Percentiles rank a stretch among this genome's conserved stretches.
Evolutionary conservation across 2,797 vertebrate species (phyloP).

Genomic region (Bradypodion ventrale): DNA sequence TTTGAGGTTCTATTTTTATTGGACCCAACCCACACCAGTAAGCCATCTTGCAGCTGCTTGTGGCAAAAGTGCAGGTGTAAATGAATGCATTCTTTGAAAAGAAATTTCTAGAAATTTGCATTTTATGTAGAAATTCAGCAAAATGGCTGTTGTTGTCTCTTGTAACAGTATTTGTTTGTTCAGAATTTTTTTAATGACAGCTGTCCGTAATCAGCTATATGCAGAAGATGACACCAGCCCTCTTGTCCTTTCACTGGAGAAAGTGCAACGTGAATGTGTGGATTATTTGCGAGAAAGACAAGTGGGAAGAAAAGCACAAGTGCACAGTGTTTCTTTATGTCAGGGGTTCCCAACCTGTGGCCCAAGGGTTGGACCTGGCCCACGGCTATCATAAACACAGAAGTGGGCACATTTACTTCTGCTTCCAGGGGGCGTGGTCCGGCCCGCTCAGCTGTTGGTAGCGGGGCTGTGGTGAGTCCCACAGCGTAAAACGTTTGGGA

Average conservation of each 20-base stretch:
- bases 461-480: too few species aligned
- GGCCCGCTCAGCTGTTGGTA: too few species aligned
- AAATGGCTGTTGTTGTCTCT: not conserved
- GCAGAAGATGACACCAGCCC: not conserved
- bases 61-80: not conserved
- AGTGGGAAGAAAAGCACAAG: not conserved
- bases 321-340: not conserved
- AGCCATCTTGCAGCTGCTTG: not conserved
- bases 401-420: too few species aligned
- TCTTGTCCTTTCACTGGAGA: slow-evolving; percentile 12
- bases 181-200: slow-evolving; percentile 7
- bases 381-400: too few species aligned
- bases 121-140: too few species aligned
- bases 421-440: too few species aligned
- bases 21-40: not conserved
- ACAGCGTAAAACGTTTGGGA: too few species aligned
- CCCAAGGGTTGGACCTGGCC: too few species aligned
- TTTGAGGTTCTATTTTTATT: not conserved
- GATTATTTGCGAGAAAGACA: not conserved
- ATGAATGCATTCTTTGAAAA: too few species aligned
- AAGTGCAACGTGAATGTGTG: not conserved
- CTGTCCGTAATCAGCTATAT: slow-evolving; percentile 14
- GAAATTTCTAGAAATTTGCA: too few species aligned
- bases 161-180: slow-evolving; percentile 26
- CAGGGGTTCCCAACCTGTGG: too few species aligned